phyloP scores from a whole-genome alignment of 1,140 invertebrate species.

The Leptopilina boulardi region DNA sequence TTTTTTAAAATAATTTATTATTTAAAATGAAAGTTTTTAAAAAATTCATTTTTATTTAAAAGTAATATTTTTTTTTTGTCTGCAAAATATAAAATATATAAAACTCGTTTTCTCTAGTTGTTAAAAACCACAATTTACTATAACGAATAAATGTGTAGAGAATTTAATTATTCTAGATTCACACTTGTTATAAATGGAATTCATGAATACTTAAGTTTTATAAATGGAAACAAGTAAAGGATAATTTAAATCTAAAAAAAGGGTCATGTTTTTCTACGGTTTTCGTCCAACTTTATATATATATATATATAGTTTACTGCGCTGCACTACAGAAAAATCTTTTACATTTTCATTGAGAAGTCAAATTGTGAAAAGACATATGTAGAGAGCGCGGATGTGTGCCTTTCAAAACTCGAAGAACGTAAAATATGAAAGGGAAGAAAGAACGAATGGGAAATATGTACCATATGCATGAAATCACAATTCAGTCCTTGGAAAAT shows the following conservation, averaged over 20 bases:
- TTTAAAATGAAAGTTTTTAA: too few species aligned
- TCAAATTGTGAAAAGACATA: constrained; percentile 49
- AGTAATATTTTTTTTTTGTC: too few species aligned
- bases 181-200: background rate
- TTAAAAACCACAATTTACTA: too few species aligned
- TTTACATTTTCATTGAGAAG: constrained; percentile 42
- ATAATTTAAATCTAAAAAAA: background rate
- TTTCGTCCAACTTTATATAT: constrained; percentile 39
- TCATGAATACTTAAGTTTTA: background rate
- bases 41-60: too few species aligned
- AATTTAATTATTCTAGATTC: too few species aligned
- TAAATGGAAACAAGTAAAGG: background rate
- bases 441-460: constrained; percentile 15
- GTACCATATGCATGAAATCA: constrained; percentile 11
- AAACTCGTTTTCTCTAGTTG: too few species aligned
- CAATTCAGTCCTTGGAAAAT: constrained; percentile 15
- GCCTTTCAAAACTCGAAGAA: constrained; percentile 50
- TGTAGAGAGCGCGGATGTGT: constrained; percentile 50
- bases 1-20: too few species aligned
- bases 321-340: constrained; percentile 40
- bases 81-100: too few species aligned
- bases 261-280: constrained; percentile 38
- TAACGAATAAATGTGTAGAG: too few species aligned
- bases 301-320: constrained; percentile 42
- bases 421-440: constrained; percentile 49